Evolutionary conservation across 1,140 invertebrate genomes (phyloP).

Genomic region (Sinella curviseta): DNA sequence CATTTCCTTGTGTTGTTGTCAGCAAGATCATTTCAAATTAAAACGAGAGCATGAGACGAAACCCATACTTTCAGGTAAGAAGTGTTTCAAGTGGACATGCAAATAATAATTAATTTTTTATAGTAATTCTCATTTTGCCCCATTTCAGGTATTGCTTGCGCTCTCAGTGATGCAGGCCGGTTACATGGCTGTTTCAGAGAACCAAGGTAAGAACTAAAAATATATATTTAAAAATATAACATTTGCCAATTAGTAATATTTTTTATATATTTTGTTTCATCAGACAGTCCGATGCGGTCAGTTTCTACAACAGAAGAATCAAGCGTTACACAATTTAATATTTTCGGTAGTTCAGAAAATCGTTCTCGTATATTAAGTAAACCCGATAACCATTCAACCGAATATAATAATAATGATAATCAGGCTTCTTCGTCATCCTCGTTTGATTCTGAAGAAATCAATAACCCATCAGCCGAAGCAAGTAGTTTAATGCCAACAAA

Average conservation of each 20-base stretch:
- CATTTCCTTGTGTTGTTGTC: background rate
- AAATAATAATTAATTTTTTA: background rate
- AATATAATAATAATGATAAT: background rate
- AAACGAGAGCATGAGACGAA: background rate
- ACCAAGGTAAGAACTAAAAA: too few relatives aligned
- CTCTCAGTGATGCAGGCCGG: background rate
- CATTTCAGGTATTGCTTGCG: background rate
- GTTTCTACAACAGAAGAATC: background rate
- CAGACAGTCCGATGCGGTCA: background rate
- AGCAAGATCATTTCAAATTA: background rate
- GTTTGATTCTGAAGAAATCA: background rate
- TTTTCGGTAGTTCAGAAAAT: background rate
- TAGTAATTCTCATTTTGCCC: background rate
- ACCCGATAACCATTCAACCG: background rate
- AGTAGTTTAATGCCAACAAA: slow-evolving; percentile 1
- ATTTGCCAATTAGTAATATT: background rate
- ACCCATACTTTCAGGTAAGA: background rate
- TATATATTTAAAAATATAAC: too few relatives aligned
- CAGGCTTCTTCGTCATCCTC: too few relatives aligned
- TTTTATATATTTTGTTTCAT: background rate
- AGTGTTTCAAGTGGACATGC: background rate
- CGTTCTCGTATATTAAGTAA: background rate
- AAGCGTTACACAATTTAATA: background rate
- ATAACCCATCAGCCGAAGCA: background rate
- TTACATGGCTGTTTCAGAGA: too few relatives aligned